phyloP scores from a whole-genome alignment of 2,113 vertebrate genomes.

The Leiothrix lutea region DNA sequence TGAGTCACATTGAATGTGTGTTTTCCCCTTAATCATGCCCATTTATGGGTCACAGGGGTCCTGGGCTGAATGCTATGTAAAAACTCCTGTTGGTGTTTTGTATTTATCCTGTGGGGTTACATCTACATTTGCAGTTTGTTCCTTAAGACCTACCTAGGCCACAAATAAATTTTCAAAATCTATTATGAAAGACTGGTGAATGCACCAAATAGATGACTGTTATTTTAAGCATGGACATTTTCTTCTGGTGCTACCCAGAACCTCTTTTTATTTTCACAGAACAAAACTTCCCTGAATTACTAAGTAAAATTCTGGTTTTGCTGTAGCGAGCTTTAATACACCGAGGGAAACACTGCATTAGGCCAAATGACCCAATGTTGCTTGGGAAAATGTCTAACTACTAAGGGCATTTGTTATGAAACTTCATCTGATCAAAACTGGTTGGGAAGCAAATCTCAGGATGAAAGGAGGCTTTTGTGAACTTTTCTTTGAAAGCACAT shows the following conservation, averaged over 20 bases:
- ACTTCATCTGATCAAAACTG: background rate
- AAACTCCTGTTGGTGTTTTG: background rate
- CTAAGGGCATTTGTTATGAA: background rate
- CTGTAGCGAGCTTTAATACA: background rate
- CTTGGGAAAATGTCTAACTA: background rate
- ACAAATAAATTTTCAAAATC: background rate
- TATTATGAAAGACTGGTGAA: background rate
- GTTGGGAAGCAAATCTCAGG: background rate
- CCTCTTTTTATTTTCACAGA: background rate
- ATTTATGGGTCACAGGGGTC: background rate
- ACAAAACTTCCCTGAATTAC: background rate
- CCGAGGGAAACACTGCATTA: background rate
- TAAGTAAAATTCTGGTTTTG: background rate
- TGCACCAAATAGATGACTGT: background rate
- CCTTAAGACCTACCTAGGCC: background rate
- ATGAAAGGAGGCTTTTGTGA: background rate
- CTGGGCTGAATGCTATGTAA: background rate
- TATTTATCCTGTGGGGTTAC: background rate
- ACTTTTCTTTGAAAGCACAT: background rate
- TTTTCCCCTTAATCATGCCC: background rate
- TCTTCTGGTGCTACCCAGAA: background rate
- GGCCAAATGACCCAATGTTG: background rate
- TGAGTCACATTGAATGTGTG: background rate
- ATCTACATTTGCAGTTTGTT: background rate
- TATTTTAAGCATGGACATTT: background rate